Base-by-base conservation (phyloP, 2,888 invertebrate genomes). In the Dryocosmus kuriphilus region DNA sequence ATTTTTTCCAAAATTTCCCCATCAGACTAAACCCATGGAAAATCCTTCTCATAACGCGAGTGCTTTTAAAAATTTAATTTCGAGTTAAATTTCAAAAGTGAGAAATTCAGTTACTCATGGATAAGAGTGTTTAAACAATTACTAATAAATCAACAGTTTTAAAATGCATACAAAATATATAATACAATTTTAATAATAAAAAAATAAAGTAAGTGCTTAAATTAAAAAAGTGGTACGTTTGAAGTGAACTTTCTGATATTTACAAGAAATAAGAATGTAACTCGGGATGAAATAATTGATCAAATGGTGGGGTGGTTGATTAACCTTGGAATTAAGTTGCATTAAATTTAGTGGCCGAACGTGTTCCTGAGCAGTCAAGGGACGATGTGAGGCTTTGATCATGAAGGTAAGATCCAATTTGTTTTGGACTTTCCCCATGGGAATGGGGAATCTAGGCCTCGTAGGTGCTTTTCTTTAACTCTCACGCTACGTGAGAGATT, bases 381-480 rank as follows among this genome's bases (percentile, higher is more conserved):
- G 77, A 77, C 73, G 74, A 74, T 77, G 77, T 71, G 77, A 76
- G 75, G 46, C 51, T 74, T 74, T 38, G 77, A 77, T 62, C 62
- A 77, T 77, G 77, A 77, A 77, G 77, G 77, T 77, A 55, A 77
- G 55, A 32, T 61, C 61, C 22, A 38, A 65, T 65, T 41, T 24
- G 22, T 22, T 41, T 9, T 11, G 30, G 22, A 27, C 27, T 19
- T 67, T 30, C 51, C 51, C 51, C 8, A 14, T 11, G 24, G 30
- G 19, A 30, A 30, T 27, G n/a, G 41, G 24, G 24, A 27, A 27
- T 60, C 16, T 24, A 38, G 41, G 24, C 27, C 60, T 24, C 0
- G 6, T 27, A 27, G 27, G 27, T 60, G 11, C 9, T 60, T 60
- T 65, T 41, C 22, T 7, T 16, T 14, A 65, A 65, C 27, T n/a